Evolutionary conservation across 2,797 vertebrate genomes (phyloP), one percentile per base, ranked within the genome.

Genomic region (Cichlasoma orientale): DNA sequence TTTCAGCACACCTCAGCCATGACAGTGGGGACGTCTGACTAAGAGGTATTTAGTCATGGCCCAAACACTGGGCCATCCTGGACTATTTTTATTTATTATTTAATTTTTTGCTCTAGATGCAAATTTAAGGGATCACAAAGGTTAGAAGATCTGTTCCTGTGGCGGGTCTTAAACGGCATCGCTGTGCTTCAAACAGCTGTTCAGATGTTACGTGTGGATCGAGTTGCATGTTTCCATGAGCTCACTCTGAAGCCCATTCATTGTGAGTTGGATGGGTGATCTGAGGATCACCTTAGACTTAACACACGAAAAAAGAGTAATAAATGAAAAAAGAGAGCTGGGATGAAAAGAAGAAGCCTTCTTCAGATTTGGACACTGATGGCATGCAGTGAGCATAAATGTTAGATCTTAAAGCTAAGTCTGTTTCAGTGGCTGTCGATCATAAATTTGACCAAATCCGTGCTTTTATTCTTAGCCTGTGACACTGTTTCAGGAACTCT

Each of bases 381-480:
- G 41, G 27, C 41, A 50, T 31, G 44, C 44, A 31, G 63, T 50
- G 11, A 68, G 44, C 18, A 50, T 50, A 25, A 50, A 52, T 50
- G 33, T 59, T 23, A 29, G 44, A 5, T n/a, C 41, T 68, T 50
- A 50, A 68, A 29, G 41, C 50, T 68, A 1, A 50, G 63, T 31
- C 41, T 68, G 19, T 31, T 68, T 68, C 63, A 27, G 16, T 66
- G 38, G 9, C 38, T 16, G 38, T 82, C 69, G 50, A 54, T 73
- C 78, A 59, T 68, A 44, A 83, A 77, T 31, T 68, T 69, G 63
- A 33, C 16, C 69, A 74, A 21, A 81, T 82, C 72, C 38, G 53
- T 41, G 14, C 55, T 73, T 74, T 78, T 57, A 50, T 78, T 77
- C 84, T 70, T 2, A 10, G 54, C 44, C 74, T 68, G 61, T 52